These are phyloP conservation scores for Orussus abietinus DNA, from an alignment of 1,140 invertebrate genomes.

Conservation along the genomic window DNA sequence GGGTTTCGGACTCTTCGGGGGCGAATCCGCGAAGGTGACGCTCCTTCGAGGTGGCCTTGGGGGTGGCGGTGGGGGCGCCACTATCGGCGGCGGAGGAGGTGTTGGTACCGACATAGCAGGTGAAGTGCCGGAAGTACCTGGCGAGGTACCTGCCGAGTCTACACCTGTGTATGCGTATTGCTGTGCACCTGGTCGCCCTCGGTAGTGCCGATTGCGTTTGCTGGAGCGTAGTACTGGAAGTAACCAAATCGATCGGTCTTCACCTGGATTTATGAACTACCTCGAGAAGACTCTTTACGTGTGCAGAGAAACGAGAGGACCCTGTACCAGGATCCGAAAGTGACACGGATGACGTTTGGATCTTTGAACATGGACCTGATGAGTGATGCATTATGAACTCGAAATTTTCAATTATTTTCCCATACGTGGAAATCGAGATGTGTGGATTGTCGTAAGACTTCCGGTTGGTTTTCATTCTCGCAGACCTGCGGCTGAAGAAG, in stretches of 20 bases:
- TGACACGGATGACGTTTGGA: no score
- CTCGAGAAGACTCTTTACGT: no score
- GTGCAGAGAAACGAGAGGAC: no score
- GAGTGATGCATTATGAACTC: no score
- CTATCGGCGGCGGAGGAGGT: constrained; percentile 40
- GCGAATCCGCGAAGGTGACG: constrained; percentile 47
- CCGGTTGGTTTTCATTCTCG: no score
- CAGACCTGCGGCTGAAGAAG: no score
- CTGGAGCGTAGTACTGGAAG: constrained; percentile 75
- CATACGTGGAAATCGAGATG: no score
- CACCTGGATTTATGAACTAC: no score
- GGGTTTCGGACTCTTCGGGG: constrained; percentile 37
- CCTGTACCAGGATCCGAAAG: no score
- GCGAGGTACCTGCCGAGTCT: constrained; percentile 30
- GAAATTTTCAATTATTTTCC: no score
- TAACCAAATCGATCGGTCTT: constrained; percentile 22
- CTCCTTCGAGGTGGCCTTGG: constrained; percentile 40
- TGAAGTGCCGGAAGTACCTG: constrained; percentile 20
- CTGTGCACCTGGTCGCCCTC: constrained; percentile 71
- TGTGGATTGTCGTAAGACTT: no score
- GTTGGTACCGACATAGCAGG: constrained; percentile 37
- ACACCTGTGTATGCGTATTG: constrained; percentile 76
- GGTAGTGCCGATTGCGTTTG: constrained; percentile 65
- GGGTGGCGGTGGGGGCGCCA: constrained; percentile 39
- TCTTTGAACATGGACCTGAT: no score